phyloP scores from a whole-genome alignment of 1,140 invertebrate species.

The Philaenus spumarius region DNA sequence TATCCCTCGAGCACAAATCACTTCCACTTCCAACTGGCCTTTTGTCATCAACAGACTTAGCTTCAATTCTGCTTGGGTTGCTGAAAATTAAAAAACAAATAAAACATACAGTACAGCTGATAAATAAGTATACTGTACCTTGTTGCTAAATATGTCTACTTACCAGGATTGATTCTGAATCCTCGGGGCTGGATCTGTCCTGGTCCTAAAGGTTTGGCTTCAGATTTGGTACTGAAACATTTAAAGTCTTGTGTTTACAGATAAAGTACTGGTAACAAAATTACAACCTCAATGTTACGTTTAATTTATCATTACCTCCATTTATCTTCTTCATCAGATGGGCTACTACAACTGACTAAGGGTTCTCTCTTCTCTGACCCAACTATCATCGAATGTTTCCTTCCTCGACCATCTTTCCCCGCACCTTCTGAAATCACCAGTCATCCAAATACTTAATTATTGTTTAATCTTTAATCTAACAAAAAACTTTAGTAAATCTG shows the following conservation, averaged over 20 bases:
- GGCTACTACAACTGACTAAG: constrained; percentile 39
- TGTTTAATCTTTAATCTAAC: too few species aligned
- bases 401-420: constrained; percentile 10
- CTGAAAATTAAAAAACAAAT: constrained; percentile 41
- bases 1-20: constrained; percentile 57
- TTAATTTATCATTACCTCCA: constrained; percentile 38
- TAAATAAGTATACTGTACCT: neutral
- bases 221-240: constrained; percentile 25
- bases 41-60: constrained; percentile 84
- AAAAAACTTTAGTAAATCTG: too few species aligned
- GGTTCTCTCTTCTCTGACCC: constrained; percentile 13
- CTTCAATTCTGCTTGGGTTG: constrained; percentile 71
- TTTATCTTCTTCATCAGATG: constrained; percentile 45
- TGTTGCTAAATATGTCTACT: too few species aligned
- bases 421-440: neutral
- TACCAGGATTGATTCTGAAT: constrained; percentile 47
- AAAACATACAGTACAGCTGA: neutral
- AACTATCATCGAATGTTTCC: constrained; percentile 14
- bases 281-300: too few species aligned
- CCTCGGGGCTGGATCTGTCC: constrained; percentile 70
- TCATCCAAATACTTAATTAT: too few species aligned
- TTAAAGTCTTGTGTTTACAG: too few species aligned
- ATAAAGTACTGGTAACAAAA: too few species aligned
- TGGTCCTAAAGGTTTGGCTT: constrained; percentile 51
- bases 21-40: constrained; percentile 85